Evolutionary conservation across 2,888 invertebrate genomes (phyloP), one percentile per base, ranked within the genome.

Genomic region (Cataglyphis rosenhaueri): DNA sequence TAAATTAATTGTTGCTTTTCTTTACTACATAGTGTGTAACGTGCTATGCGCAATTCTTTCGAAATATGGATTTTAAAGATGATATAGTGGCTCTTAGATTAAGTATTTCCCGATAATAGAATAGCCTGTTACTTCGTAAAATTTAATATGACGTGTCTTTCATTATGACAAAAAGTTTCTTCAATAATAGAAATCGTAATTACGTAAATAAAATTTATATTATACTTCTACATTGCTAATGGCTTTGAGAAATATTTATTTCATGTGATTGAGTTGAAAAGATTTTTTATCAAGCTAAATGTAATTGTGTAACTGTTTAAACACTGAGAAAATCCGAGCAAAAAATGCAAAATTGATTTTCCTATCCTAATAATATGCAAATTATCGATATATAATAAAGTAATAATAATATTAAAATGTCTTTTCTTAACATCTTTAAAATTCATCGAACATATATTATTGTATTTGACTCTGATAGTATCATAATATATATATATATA

Each of bases 401-500:
- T 48, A 61, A 75, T 75, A 76, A 29, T 21, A 32, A 48, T 62
- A 74, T 25, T 62, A 15, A 76, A 25, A 66, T 29, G 55, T 76
- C 29, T 55, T 25, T 75, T 29, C 29, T 55, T 55, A 52, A 35
- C 6, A 41, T 12, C 21, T 3, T 52, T n/a, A 52, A 52, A 21
- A 65, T 55, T 38, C 10, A 8, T 66, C 25, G 6, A 55, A 66
- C 66, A 41, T 55, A 65, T 15, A 38, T n/a, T 5, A n/a, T 21
- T 8, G n/a, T 29, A 48, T 25, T 15, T 44, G 48, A 29, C 18
- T 61, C 25, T 62, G 25, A 41, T 25, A 44, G 25, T 41, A 44
- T 44, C 25, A 8, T 73, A 25, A 21, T 73, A n/a, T 74, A 38
- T 35, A 73, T 32, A 32, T 32, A 32, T 32, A 32, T 32, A 32